Evolutionary conservation across 2,888 invertebrate genomes (phyloP).

Genomic region (Lasioglossum calceatum): DNA sequence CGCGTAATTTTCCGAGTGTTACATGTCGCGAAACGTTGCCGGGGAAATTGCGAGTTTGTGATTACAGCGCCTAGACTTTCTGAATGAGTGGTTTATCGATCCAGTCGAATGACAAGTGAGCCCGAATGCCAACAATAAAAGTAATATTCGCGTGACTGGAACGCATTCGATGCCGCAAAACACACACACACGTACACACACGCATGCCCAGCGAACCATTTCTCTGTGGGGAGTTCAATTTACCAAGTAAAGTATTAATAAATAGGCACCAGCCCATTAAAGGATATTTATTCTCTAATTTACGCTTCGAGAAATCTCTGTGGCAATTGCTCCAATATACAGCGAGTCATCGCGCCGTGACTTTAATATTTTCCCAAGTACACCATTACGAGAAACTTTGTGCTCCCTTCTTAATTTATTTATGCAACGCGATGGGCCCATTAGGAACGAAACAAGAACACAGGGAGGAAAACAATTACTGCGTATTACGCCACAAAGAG

Average conservation of each 20-base stretch:
- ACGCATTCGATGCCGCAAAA: conserved; percentile 23
- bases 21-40: neutral
- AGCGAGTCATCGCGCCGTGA: neutral
- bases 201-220: neutral
- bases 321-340: neutral
- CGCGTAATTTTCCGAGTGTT: neutral
- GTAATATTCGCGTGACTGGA: conserved; percentile 57
- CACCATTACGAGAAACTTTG: neutral
- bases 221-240: conserved; percentile 29
- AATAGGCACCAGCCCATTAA: conserved; percentile 16
- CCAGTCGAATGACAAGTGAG: conserved; percentile 27
- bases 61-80: conserved; percentile 35
- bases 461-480: neutral
- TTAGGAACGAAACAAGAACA: neutral
- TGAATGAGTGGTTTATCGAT: conserved; percentile 46
- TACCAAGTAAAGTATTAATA: conserved; percentile 27
- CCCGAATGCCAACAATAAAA: conserved; percentile 50
- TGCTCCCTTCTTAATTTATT: neutral
- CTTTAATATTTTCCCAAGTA: neutral
- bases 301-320: neutral
- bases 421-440: neutral
- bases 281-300: neutral
- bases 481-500: neutral
- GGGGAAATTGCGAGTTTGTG: conserved; percentile 19
- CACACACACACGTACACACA: neutral